Base-by-base conservation (phyloP, 2,113 vertebrate genomes). In the Oncorhynchus masou region DNA sequence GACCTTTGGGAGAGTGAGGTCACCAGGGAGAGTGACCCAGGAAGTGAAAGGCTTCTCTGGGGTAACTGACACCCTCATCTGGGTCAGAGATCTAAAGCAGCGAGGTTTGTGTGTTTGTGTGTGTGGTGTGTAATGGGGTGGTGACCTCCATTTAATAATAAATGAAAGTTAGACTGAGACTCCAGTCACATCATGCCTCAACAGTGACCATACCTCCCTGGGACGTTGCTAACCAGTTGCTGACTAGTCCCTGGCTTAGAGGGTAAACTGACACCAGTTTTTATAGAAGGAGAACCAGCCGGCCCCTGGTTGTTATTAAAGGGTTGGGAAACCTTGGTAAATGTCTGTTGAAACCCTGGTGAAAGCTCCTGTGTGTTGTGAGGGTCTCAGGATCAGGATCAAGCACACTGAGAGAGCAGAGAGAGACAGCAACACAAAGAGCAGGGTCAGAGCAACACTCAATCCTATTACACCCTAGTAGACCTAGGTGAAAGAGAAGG, bases 141-240 rank as follows among this genome's bases (percentile, higher is more conserved):
- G 39, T 62, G 25, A 65, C n/a, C 66, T 80, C 49, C n/a, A 74
- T 62, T 78, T 78, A 71, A 75, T 83, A 73, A 82, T 82, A 74
- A 80, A 84, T 80, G 34, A n/a, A 20, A 57, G 69, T 49, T 54
- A 19, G 73, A 45, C 68, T 77, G 64, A 65, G 67, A 64, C 45
- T 9, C 65, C 84, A 74, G 19, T 20, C 25, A 25, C 25, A 24
- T 16, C 22, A 24, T 3, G 16, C 22, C n/a, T 7, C 22, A 22
- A 62, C 22, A n/a, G 19, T 62, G 60, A 64, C 60, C 59, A 62
- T 62, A 11, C 60, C 60, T 24, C 22, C 24, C 60, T 24, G 9
- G n/a, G n/a, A 64, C 3, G 7, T n/a, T 24, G 60, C 22, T 25
- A 24, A 13, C 3, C 60, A 64, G 60, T n/a, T 60, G 57, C 39